Conservation (phyloP, 2,797 vertebrate genomes). For the Dermochelys coriacea region DNA sequence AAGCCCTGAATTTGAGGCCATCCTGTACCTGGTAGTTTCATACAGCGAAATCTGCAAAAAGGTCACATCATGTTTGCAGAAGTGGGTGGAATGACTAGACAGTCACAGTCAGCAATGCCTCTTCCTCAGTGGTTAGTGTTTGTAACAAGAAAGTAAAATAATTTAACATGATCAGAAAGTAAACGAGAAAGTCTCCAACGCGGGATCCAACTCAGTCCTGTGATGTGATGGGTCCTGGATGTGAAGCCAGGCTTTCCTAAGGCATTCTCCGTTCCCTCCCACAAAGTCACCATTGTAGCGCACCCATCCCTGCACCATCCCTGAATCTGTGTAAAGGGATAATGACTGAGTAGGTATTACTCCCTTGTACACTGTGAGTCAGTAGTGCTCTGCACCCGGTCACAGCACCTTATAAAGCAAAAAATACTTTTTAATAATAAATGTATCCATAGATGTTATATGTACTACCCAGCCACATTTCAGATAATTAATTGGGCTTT, state of each 20-base stretch:
- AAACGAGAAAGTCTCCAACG: background rate
- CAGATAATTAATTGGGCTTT: rapidly evolving
- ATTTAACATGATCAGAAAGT: rapidly evolving
- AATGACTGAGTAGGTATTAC: background rate
- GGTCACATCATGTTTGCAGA: background rate
- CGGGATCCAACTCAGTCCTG: background rate
- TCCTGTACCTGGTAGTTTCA: background rate
- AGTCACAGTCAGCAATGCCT: background rate
- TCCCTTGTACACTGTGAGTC: rapidly evolving
- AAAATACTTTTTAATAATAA: background rate
- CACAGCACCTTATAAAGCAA: background rate
- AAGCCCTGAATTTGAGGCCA: background rate
- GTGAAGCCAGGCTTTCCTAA: background rate
- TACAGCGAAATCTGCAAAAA: background rate
- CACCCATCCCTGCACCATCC: background rate
- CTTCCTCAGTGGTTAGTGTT: background rate
- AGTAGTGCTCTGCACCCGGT: background rate
- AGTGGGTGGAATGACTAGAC: background rate
- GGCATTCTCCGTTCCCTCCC: background rate
- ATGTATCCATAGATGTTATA: background rate
- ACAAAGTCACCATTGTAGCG: background rate
- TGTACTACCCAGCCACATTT: background rate
- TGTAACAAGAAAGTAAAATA: background rate
- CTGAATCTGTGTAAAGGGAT: background rate
- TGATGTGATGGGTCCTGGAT: background rate